These are phyloP conservation scores for Platycercus adscitus DNA, from an alignment of 2,113 vertebrate genomes.

Conservation along the genomic window DNA sequence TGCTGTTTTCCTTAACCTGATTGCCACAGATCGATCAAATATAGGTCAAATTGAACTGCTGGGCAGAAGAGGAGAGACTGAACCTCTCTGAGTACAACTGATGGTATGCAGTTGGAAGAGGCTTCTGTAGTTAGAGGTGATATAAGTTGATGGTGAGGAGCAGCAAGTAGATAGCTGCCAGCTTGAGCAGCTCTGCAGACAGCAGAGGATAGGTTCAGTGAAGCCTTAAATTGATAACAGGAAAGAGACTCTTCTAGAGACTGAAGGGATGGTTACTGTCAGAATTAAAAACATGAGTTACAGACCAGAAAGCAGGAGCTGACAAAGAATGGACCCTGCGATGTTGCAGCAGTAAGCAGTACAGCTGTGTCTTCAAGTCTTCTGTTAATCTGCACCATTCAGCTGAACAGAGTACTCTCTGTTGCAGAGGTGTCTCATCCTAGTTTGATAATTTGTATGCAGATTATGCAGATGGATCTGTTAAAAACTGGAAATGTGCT, in stretches of 20 bases:
- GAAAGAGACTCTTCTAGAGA: background rate
- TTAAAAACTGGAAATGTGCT: background rate
- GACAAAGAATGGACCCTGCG: rapidly evolving
- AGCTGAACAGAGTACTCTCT: rapidly evolving
- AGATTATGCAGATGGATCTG: background rate
- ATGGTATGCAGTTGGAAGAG: background rate
- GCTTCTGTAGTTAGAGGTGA: background rate
- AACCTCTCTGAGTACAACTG: background rate
- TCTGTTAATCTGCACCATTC: background rate
- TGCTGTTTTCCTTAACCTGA: background rate
- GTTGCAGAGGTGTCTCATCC: background rate
- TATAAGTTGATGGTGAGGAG: slow-evolving; percentile 7
- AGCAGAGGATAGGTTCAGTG: background rate
- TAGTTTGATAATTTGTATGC: background rate
- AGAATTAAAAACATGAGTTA: background rate
- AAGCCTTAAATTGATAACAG: background rate
- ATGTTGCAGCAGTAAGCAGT: rapidly evolving
- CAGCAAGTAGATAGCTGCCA: background rate
- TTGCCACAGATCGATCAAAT: background rate
- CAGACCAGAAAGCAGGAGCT: background rate
- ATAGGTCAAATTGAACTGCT: background rate
- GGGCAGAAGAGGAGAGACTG: background rate
- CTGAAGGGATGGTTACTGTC: background rate
- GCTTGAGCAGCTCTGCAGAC: background rate
- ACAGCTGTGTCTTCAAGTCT: background rate